These are phyloP conservation scores for Brachyptera putata DNA, from an alignment of 2,888 invertebrate genomes.

Conservation along the genomic window DNA sequence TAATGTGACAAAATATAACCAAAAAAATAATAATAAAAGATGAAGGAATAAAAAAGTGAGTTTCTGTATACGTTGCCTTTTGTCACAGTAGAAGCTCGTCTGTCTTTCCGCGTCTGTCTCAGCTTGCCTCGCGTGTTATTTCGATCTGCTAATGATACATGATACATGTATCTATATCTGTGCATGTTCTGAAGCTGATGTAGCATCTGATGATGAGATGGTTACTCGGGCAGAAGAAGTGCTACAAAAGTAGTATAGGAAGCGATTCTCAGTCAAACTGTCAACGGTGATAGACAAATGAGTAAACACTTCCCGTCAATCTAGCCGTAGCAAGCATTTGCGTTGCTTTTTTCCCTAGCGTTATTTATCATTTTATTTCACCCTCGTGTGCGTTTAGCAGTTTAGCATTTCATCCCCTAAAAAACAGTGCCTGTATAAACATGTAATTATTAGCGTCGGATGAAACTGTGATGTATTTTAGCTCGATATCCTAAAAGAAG, in stretches of 20 bases:
- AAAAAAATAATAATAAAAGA: too few relatives aligned
- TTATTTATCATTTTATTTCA: slow-evolving; percentile 22
- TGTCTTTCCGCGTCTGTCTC: too few relatives aligned
- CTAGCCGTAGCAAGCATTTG: slow-evolving; percentile 3
- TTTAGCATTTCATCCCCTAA: neutral
- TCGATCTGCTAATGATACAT: too few relatives aligned
- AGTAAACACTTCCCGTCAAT: slow-evolving; percentile 28
- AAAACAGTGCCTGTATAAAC: slow-evolving; percentile 8
- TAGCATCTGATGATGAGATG: slow-evolving; percentile 6
- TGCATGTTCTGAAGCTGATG: slow-evolving; percentile 19
- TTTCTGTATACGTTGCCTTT: too few relatives aligned
- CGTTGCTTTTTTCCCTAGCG: neutral
- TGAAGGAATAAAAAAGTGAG: too few relatives aligned
- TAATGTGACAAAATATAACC: too few relatives aligned
- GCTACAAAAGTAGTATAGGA: slow-evolving; percentile 22
- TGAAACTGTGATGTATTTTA: too few relatives aligned
- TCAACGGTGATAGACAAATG: slow-evolving; percentile 29
- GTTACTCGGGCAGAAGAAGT: slow-evolving; percentile 19
- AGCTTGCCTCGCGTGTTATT: too few relatives aligned
- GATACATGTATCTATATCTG: too few relatives aligned
- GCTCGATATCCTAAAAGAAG: too few relatives aligned
- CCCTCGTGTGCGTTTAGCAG: slow-evolving; percentile 16
- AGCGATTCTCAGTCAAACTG: slow-evolving; percentile 28
- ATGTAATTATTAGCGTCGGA: slow-evolving; percentile 1
- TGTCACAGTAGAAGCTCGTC: too few relatives aligned